phyloP scores from a whole-genome alignment of 2,888 invertebrate species.

The Copidosoma aretas region DNA sequence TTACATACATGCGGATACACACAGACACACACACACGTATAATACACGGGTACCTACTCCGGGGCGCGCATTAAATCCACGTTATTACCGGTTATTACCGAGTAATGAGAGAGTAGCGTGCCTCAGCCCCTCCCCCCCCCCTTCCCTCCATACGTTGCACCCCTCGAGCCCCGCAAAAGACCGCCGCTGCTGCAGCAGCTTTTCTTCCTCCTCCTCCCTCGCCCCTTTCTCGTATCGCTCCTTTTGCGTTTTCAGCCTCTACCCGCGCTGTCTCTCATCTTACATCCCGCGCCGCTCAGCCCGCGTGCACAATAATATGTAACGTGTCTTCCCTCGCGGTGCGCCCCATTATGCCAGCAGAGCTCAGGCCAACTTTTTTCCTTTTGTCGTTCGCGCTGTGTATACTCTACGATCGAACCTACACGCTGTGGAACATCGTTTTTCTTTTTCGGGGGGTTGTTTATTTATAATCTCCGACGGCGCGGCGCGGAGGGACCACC shows the following conservation, averaged over 20 bases:
- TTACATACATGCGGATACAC: constrained; percentile 4
- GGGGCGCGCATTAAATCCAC: constrained; percentile 54
- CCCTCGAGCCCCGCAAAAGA: neutral
- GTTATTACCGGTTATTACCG: constrained; percentile 57
- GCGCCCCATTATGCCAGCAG: too few relatives aligned
- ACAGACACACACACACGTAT: neutral
- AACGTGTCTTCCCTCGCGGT: too few relatives aligned
- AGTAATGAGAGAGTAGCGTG: constrained; percentile 50
- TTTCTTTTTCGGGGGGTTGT: too few relatives aligned
- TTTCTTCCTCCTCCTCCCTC: too few relatives aligned
- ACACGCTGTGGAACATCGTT: too few relatives aligned
- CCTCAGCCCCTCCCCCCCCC: constrained; percentile 42
- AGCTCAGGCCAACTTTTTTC: neutral
- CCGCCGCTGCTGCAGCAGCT: too few relatives aligned
- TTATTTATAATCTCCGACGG: neutral
- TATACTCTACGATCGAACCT: too few relatives aligned
- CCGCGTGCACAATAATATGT: too few relatives aligned
- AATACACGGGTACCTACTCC: constrained; percentile 37
- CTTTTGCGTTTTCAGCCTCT: too few relatives aligned
- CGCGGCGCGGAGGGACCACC: constrained; percentile 23
- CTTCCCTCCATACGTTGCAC: neutral
- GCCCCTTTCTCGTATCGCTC: too few relatives aligned
- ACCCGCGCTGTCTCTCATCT: too few relatives aligned
- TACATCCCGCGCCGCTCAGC: too few relatives aligned
- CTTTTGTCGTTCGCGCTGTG: constrained; percentile 7